These are phyloP conservation scores for Clupea harengus DNA, from an alignment of 2,113 vertebrate genomes.

Conservation along the genomic window DNA sequence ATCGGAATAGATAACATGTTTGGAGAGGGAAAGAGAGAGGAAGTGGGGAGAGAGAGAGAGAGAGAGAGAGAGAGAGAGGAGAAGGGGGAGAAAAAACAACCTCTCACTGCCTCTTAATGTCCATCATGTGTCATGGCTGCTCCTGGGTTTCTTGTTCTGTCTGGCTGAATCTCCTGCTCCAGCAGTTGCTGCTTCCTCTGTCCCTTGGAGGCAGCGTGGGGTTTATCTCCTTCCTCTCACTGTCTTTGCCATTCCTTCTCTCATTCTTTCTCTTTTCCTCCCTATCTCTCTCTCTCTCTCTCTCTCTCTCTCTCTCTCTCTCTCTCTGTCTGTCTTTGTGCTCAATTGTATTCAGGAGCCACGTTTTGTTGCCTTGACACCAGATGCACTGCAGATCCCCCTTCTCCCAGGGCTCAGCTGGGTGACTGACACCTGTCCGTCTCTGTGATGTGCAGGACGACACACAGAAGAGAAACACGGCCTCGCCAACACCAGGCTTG, in stretches of 20 bases:
- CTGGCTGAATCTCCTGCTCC: constrained; percentile 72
- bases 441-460: constrained; percentile 42
- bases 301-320: background rate
- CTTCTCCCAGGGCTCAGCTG: constrained; percentile 61
- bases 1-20: constrained; percentile 49
- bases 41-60: constrained; percentile 20
- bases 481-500: constrained; percentile 37
- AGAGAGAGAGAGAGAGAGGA: background rate
- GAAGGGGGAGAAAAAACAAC: constrained; percentile 43
- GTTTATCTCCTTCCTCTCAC: constrained; percentile 23
- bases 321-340: background rate
- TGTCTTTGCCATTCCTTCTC: background rate
- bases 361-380: constrained; percentile 53
- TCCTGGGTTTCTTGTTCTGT: constrained; percentile 71
- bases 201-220: constrained; percentile 64
- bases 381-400: constrained; percentile 50
- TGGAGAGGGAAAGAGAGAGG: background rate
- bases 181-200: constrained; percentile 58
- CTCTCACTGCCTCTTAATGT: constrained; percentile 62
- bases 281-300: constrained; percentile 7
- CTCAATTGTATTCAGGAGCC: constrained; percentile 44
- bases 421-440: constrained; percentile 68
- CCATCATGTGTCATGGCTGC: constrained; percentile 73
- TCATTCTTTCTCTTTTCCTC: background rate
- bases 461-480: constrained; percentile 50